Evolutionary conservation across 1,140 invertebrate species (phyloP).

Genomic region (Rhopalosiphum padi): DNA sequence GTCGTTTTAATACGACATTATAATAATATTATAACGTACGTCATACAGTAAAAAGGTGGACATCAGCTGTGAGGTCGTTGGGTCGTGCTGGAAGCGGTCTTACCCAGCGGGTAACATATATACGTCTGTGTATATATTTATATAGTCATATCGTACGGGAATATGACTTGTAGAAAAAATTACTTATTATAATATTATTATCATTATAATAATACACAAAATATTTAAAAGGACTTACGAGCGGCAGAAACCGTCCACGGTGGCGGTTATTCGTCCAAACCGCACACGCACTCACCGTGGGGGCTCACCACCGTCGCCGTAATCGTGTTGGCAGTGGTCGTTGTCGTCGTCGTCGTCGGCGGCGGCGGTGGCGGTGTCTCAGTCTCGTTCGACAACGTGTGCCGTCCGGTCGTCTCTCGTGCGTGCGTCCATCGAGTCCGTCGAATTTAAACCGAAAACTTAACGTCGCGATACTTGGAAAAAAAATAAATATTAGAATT

Average conservation of each 20-base stretch:
- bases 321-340: background rate
- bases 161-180: background rate
- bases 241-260: background rate
- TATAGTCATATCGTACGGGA: background rate
- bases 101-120: slow-evolving; percentile 7
- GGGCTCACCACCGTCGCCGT: slow-evolving; percentile 5
- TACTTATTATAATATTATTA: slow-evolving; percentile 16
- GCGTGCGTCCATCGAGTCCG: background rate
- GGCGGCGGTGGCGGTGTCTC: background rate
- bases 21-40: background rate
- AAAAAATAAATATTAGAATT: no score
- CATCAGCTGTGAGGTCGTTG: background rate
- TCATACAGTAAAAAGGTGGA: background rate
- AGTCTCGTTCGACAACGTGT: slow-evolving; percentile 46
- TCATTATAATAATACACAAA: background rate
- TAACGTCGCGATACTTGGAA: background rate
- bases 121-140: background rate
- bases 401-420: background rate
- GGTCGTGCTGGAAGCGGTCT: background rate
- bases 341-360: background rate
- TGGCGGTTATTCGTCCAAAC: background rate
- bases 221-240: slow-evolving; percentile 5
- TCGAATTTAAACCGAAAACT: background rate
- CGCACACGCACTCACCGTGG: slow-evolving; percentile 13
- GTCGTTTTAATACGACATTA: background rate